These are phyloP conservation scores for Leucosticte australis DNA, from an alignment of 2,113 vertebrate species.

Conservation along the genomic window DNA sequence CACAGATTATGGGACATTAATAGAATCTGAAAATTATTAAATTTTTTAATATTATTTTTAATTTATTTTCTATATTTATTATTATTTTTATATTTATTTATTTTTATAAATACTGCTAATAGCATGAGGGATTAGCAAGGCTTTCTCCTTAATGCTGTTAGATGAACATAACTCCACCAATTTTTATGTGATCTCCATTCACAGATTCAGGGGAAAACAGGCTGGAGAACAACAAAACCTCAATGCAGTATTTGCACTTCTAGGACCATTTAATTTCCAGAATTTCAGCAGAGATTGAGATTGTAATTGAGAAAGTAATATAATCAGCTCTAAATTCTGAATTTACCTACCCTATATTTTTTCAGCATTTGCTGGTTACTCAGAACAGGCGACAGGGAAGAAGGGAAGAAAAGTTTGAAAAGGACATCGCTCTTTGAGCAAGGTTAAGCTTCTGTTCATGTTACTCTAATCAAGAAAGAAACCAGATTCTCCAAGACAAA, in stretches of 20 bases:
- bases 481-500: neutral
- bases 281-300: neutral
- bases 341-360: neutral
- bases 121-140: neutral
- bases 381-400: neutral
- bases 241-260: neutral
- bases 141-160: neutral
- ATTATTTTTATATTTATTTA: no score
- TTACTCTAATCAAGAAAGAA: neutral
- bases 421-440: neutral
- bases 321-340: neutral
- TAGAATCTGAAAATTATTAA: neutral
- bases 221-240: neutral
- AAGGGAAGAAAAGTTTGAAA: neutral
- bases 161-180: neutral
- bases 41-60: no score
- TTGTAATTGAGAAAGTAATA: neutral
- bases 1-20: neutral
- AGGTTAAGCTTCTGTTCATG: neutral
- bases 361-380: neutral
- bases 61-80: no score
- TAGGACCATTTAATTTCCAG: neutral
- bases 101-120: neutral
- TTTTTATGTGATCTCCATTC: neutral
- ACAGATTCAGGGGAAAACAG: neutral